Base-by-base conservation (phyloP, 2,797 vertebrate genomes). In the Masticophis lateralis region DNA sequence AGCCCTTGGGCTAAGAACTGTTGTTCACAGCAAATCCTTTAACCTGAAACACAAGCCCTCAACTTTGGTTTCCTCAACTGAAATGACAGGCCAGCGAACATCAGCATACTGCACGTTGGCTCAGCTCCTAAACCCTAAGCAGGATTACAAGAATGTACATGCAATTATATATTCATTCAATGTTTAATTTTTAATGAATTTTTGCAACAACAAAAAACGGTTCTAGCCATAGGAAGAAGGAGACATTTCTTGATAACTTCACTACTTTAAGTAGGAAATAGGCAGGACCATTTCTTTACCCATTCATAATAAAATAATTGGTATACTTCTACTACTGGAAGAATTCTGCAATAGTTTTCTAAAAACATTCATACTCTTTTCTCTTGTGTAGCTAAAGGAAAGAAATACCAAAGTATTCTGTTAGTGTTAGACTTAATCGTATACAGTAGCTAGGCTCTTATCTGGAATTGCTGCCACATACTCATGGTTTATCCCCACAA, bases 81-180 rank as follows among this genome's bases (percentile, higher is more conserved):
- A 92, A 89, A 86, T 86, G 92, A 92, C 56, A 90, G 88, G 25
- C 8, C 14, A 86, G 88, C 22, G 55, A 89, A 83, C 53, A 37
- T 53, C 57, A 89, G 53, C 66, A 51, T 79, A 53, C 18, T 28
- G 27, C 47, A 59, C 66, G 27, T 22, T 89, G 60, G 61, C 56
- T 89, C 4, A 53, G 28, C 18, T 47, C 43, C 13, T 28, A 37
- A 37, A 14, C 37, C 27, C 32, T 43, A 83, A 69, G 28, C 43
- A 61, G 53, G 3, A 63, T 59, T 13, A 11, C 91, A 74, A 59
- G 63, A 59, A 92, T 22, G 20, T 89, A 51, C 27, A 79, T 25
- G 14, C 66, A 92, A 43, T 66, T 87, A 87, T 55, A 6, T 87
- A 63, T 63, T 61, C 83, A 37, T 63, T 61, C 28, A 61, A 20